Base-by-base conservation (phyloP, 2,797 vertebrate genomes). In the Typhlichthys subterraneus region DNA sequence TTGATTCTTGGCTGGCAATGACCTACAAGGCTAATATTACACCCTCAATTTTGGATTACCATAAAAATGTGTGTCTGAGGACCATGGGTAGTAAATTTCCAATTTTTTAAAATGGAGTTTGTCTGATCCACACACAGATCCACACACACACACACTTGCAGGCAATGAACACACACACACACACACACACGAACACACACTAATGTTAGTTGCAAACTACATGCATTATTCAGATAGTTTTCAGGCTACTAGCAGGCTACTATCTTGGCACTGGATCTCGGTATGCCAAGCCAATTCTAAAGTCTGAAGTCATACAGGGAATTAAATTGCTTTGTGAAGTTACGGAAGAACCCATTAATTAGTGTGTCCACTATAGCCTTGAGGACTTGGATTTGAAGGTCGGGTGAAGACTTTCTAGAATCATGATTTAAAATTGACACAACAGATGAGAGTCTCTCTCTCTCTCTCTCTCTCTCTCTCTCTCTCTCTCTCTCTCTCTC, bases 341-440 rank as follows among this genome's bases (percentile, higher is more conserved):
- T 79, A 58, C n/a, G 31, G 67, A 74, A 56, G 2, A 13, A 70
- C 71, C 58, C 42, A 23, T 81, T 83, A 87, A 87, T 87, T 87
- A 81, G 83, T 46, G 11, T 56, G 68, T 67, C 63, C 65, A 45
- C 59, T 76, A 29, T 29, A 65, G 71, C 75, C 78, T 68, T 72
- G 59, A 81, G 81, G 70, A 80, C 59, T 69, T 47, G 1, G 77
- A 60, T 80, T 79, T 86, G 83, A 90, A 87, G 86, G 83, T 82
- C 82, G 82, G 63, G 45, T 61, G 49, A 73, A 76, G 78, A 76
- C 60, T 68, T 55, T 61, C 64, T 47, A 46, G 58, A 70, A 64
- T 72, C 60, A 79, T 61, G 72, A 76, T 67, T 79, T 76, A 52
- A 74, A 61, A 45, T 57, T 79, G 73, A 85, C 63, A 64, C 65